Percentiles rank a stretch among this genome's conserved stretches.
Evolutionary conservation across 2,888 invertebrate genomes (phyloP).

Genomic region (Dynastes hyllus): DNA sequence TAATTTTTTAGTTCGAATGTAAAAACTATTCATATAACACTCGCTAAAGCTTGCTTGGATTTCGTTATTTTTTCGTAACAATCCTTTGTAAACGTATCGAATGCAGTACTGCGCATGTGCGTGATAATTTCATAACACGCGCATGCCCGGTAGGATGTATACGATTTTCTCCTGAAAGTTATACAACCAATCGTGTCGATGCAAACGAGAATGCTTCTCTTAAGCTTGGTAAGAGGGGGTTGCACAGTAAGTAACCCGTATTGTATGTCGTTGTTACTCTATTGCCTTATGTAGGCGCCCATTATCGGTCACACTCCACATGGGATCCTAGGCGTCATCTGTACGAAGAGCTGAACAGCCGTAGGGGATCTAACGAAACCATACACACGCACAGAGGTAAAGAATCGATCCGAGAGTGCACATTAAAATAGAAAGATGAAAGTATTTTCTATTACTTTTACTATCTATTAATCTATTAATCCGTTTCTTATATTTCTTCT

Average conservation of each 20-base stretch:
- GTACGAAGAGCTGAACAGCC: constrained; percentile 90
- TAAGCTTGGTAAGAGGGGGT: no score
- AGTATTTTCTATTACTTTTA: constrained; percentile 1
- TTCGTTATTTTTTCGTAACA: constrained; percentile 13
- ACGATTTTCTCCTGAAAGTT: no score
- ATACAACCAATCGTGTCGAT: no score
- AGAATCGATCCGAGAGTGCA: background rate
- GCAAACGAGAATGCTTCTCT: no score
- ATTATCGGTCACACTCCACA: constrained; percentile 79
- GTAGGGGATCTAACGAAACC: constrained; percentile 81
- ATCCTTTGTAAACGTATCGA: background rate
- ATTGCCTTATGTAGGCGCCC: constrained; percentile 65
- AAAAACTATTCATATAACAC: background rate
- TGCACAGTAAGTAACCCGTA: background rate
- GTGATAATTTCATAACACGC: no score
- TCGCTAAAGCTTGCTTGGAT: constrained; percentile 14
- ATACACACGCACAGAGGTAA: constrained; percentile 75
- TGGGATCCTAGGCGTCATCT: constrained; percentile 93
- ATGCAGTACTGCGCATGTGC: no score
- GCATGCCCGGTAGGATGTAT: no score
- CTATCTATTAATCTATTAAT: background rate
- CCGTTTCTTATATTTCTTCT: background rate
- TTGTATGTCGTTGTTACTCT: constrained; percentile 27
- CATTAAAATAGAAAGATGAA: background rate
- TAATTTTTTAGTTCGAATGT: background rate